phyloP scores from a whole-genome alignment of 1,140 invertebrate genomes.

The Pararge aegeria region DNA sequence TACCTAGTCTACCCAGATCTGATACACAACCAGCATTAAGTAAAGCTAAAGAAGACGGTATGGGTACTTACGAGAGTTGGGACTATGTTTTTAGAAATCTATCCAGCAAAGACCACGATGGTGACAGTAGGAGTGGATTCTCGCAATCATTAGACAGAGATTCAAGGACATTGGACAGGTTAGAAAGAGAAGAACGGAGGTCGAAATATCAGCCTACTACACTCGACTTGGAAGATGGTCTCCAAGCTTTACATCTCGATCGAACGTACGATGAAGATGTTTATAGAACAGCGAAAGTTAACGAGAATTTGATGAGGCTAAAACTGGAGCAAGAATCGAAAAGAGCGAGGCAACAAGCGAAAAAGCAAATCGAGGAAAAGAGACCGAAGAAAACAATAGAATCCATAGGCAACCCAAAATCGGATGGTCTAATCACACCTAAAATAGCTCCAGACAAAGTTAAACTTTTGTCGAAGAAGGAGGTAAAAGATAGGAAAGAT shows the following conservation, averaged over 20 bases:
- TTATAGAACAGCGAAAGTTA: conserved; percentile 79
- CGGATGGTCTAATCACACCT: conserved; percentile 54
- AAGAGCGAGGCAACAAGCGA: conserved; percentile 51
- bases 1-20: conserved; percentile 66
- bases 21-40: conserved; percentile 72
- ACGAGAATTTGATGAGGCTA: conserved; percentile 77
- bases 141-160: conserved; percentile 71
- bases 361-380: conserved; percentile 53
- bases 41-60: conserved; percentile 80
- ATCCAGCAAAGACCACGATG: conserved; percentile 86
- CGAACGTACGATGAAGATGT: conserved; percentile 66
- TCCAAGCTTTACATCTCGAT: conserved; percentile 74
- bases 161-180: conserved; percentile 67
- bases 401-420: conserved; percentile 55
- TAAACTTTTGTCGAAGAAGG: conserved; percentile 69
- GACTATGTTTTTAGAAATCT: conserved; percentile 89
- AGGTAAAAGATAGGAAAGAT: conserved; percentile 75
- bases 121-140: conserved; percentile 82
- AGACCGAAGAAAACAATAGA: conserved; percentile 52
- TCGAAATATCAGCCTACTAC: conserved; percentile 73
- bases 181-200: conserved; percentile 60
- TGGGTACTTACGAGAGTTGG: conserved; percentile 86
- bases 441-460: conserved; percentile 71
- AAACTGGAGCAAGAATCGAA: conserved; percentile 73
- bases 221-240: conserved; percentile 76